phyloP scores from a whole-genome alignment of 92 coral and sea anemone species.

The Bergia puertoricense region DNA sequence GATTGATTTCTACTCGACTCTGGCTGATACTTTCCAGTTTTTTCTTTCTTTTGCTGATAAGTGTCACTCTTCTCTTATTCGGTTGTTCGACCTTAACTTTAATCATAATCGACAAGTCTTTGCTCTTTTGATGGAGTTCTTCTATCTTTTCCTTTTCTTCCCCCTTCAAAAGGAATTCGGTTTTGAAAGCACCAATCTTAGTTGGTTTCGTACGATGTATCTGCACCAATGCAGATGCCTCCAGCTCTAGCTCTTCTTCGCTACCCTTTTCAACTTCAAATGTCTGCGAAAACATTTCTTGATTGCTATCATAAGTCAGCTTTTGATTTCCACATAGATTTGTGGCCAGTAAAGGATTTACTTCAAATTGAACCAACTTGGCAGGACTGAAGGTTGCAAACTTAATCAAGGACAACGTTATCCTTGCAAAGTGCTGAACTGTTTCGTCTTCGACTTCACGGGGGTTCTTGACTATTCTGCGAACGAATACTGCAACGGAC shows the following conservation, averaged over 20 bases:
- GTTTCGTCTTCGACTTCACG: neutral
- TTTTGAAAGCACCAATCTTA: neutral
- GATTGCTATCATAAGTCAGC: neutral
- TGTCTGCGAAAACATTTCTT: neutral
- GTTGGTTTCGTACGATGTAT: neutral
- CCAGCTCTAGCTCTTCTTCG: neutral
- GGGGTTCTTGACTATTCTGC: constrained; percentile 1
- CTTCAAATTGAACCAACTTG: constrained; percentile 5
- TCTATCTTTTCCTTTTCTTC: neutral
- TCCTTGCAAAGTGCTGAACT: neutral
- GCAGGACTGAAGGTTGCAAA: constrained; percentile 4
- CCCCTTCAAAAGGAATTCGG: neutral
- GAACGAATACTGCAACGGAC: neutral
- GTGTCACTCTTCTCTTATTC: neutral
- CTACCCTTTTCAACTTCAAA: neutral
- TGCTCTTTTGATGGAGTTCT: neutral
- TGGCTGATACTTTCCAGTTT: neutral
- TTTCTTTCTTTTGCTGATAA: neutral
- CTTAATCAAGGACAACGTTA: neutral
- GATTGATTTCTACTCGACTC: neutral
- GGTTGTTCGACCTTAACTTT: neutral
- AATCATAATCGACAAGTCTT: neutral
- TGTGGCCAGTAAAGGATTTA: neutral
- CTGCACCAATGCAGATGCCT: neutral
- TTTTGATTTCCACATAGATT: no score